These are phyloP conservation scores for Trissoscelio sp. DNA, from an alignment of 2,888 invertebrate species.

Conservation along the genomic window DNA sequence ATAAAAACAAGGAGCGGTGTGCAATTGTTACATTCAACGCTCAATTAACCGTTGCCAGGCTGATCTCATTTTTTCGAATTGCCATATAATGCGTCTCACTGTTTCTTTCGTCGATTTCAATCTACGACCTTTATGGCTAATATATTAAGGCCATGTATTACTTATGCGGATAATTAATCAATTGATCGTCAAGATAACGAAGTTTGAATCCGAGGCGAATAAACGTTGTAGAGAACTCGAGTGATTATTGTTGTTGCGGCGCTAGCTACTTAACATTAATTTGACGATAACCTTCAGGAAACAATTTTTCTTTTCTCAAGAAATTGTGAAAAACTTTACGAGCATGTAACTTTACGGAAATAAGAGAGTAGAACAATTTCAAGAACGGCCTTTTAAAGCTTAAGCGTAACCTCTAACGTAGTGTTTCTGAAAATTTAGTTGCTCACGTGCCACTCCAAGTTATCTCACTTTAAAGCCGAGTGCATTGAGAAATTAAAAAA, in stretches of 20 bases:
- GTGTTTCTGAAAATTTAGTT: slow-evolving; percentile 38
- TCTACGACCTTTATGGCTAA: slow-evolving; percentile 57
- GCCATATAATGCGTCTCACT: slow-evolving; percentile 50
- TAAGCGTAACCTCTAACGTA: slow-evolving; percentile 14
- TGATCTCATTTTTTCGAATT: slow-evolving; percentile 57
- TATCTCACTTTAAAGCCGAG: slow-evolving; percentile 47
- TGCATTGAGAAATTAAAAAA: slow-evolving; percentile 56
- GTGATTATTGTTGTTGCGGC: background rate
- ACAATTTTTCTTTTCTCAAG: slow-evolving; percentile 27
- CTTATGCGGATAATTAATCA: slow-evolving; percentile 49
- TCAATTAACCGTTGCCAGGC: slow-evolving; percentile 61
- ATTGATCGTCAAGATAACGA: background rate
- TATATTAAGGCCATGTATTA: slow-evolving; percentile 56
- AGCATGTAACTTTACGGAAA: slow-evolving; percentile 22
- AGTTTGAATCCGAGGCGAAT: slow-evolving; percentile 5
- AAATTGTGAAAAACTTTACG: slow-evolving; percentile 31
- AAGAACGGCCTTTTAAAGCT: slow-evolving; percentile 26
- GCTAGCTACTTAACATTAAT: background rate
- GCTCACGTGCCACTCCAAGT: slow-evolving; percentile 43
- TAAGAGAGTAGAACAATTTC: slow-evolving; percentile 26
- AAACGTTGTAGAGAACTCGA: background rate
- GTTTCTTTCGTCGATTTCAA: slow-evolving; percentile 56
- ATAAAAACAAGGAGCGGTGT: slow-evolving; percentile 72
- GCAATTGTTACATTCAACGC: slow-evolving; percentile 65
- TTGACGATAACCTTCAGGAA: slow-evolving; percentile 20